Evolutionary conservation across 2,888 invertebrate species (phyloP).

Genomic region (Calliopum simillimum): DNA sequence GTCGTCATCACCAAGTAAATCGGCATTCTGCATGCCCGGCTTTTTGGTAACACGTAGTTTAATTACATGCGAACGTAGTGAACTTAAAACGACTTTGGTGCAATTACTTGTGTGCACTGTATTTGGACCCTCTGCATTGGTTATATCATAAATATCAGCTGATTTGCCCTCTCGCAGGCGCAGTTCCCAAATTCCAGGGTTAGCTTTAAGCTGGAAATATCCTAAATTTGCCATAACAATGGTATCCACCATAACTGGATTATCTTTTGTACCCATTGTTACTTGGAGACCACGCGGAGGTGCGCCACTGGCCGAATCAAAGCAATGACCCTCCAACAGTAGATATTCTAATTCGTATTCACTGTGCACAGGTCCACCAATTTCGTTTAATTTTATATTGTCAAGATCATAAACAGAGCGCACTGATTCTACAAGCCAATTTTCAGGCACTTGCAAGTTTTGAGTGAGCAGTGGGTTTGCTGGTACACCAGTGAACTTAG

Average conservation of each 20-base stretch:
- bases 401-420: conserved; percentile 95
- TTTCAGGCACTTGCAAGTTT: conserved; percentile 88
- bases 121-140: conserved; percentile 72
- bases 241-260: conserved; percentile 88
- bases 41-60: conserved; percentile 92
- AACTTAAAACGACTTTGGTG: conserved; percentile 63
- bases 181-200: conserved; percentile 95
- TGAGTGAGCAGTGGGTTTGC: conserved; percentile 92
- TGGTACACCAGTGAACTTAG: conserved; percentile 90
- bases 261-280: conserved; percentile 85
- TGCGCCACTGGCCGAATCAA: conserved; percentile 89
- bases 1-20: conserved; percentile 87
- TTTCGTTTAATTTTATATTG: conserved; percentile 94
- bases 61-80: conserved; percentile 84
- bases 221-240: conserved; percentile 99
- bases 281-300: conserved; percentile 98
- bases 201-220: conserved; percentile 98
- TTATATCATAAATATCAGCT: conserved; percentile 93
- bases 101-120: conserved; percentile 67
- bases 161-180: conserved; percentile 92
- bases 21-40: conserved; percentile 86
- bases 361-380: conserved; percentile 89
- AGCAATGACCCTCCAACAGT: conserved; percentile 94
- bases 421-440: conserved; percentile 95
- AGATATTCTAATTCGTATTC: conserved; percentile 97